These are phyloP conservation scores for Polylopha cassiicola DNA, from an alignment of 2,888 invertebrate species.

Conservation along the genomic window DNA sequence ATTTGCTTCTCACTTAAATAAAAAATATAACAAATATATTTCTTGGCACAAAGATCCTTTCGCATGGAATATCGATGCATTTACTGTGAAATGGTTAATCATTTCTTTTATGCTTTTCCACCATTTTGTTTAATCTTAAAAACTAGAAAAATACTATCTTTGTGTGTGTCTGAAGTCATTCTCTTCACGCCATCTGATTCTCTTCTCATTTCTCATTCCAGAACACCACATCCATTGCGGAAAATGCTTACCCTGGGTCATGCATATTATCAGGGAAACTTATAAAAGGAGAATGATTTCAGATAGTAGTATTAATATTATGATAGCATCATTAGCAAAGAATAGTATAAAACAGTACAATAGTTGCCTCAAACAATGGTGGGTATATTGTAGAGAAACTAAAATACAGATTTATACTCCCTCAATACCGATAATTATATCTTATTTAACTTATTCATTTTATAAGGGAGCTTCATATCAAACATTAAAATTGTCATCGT, in stretches of 20 bases:
- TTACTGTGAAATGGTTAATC: constrained; percentile 18
- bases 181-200: constrained; percentile 8
- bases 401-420: neutral
- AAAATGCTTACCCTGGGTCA: constrained; percentile 16
- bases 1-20: neutral
- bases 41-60: constrained; percentile 18
- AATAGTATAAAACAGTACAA: constrained; percentile 4
- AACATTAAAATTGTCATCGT: neutral
- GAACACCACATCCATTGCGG: constrained; percentile 16
- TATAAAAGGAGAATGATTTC: constrained; percentile 6
- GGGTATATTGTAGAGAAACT: neutral
- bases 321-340: constrained; percentile 5
- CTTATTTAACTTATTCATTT: neutral
- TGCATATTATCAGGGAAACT: constrained; percentile 15
- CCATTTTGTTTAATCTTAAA: constrained; percentile 20
- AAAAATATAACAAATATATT: constrained; percentile 13
- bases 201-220: constrained; percentile 19
- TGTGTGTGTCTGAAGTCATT: constrained; percentile 7
- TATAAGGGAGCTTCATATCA: neutral
- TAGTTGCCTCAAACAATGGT: constrained; percentile 3
- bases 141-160: constrained; percentile 10
- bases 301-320: neutral
- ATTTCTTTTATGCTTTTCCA: constrained; percentile 24
- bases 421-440: neutral
- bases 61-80: constrained; percentile 19